Percentiles rank a stretch among this genome's conserved stretches.
Evolutionary conservation across 2,113 vertebrate species (phyloP).

Genomic region (Peucedramus taeniatus): DNA sequence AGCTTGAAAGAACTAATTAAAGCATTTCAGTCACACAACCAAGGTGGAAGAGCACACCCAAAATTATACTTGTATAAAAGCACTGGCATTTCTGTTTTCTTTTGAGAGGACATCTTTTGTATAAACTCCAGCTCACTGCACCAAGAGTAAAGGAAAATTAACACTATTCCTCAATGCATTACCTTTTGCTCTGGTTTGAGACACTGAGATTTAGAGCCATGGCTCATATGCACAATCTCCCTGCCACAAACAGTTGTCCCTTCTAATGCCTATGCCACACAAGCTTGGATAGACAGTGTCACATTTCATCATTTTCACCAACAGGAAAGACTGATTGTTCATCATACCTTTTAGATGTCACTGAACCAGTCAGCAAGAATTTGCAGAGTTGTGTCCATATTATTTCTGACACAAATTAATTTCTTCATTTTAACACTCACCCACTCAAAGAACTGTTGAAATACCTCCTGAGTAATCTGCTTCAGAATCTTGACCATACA

Average conservation of each 20-base stretch:
- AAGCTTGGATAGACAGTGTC: neutral
- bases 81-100: neutral
- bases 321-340: neutral
- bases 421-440: slow-evolving; percentile 62
- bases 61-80: neutral
- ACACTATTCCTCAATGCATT: neutral
- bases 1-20: neutral
- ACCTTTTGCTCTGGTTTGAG: neutral
- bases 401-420: slow-evolving; percentile 51
- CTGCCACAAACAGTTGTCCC: neutral
- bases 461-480: slow-evolving; percentile 43
- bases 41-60: neutral
- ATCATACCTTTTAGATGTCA: slow-evolving; percentile 56
- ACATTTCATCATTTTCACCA: neutral
- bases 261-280: neutral
- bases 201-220: neutral
- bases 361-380: slow-evolving; percentile 66
- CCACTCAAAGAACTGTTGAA: slow-evolving; percentile 71
- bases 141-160: neutral
- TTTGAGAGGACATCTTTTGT: neutral
- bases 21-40: neutral
- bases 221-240: neutral
- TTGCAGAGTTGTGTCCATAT: slow-evolving; percentile 62
- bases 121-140: neutral
- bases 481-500: slow-evolving; percentile 46